phyloP scores from a whole-genome alignment of 2,797 vertebrate genomes.

The Staurois parvus region DNA sequence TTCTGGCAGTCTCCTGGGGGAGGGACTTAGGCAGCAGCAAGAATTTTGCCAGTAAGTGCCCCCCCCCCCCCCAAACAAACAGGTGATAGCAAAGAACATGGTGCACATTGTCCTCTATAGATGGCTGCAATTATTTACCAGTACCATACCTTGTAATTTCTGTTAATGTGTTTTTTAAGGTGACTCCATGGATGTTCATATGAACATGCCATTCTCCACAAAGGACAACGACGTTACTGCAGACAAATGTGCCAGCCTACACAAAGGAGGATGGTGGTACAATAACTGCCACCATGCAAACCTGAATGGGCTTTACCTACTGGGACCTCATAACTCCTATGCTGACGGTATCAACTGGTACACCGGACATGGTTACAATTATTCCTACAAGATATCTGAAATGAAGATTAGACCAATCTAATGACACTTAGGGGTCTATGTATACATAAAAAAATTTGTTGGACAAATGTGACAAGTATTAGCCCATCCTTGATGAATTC shows the following conservation, averaged over 20 bases:
- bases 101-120: too few species aligned
- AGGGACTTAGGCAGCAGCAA: too few species aligned
- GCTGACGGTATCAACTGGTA: constrained; percentile 70
- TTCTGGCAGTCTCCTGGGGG: too few species aligned
- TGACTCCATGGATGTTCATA: constrained; percentile 65
- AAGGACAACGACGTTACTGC: constrained; percentile 64
- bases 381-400: constrained; percentile 66
- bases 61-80: too few species aligned
- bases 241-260: constrained; percentile 8
- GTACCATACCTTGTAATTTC: too few species aligned
- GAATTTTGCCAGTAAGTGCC: too few species aligned
- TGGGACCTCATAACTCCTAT: constrained; percentile 33
- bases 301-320: constrained; percentile 68
- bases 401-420: constrained; percentile 67
- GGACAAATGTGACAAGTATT: too few species aligned
- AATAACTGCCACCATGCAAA: constrained; percentile 63
- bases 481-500: too few species aligned
- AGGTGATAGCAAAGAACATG: too few species aligned
- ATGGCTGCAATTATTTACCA: too few species aligned
- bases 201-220: constrained; percentile 65
- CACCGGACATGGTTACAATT: constrained; percentile 59
- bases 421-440: background rate
- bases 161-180: constrained; percentile 55
- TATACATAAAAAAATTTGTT: too few species aligned
- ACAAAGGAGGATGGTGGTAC: constrained; percentile 70